Base-by-base conservation (phyloP, 2,113 vertebrate genomes). In the Micronisus gabar region DNA sequence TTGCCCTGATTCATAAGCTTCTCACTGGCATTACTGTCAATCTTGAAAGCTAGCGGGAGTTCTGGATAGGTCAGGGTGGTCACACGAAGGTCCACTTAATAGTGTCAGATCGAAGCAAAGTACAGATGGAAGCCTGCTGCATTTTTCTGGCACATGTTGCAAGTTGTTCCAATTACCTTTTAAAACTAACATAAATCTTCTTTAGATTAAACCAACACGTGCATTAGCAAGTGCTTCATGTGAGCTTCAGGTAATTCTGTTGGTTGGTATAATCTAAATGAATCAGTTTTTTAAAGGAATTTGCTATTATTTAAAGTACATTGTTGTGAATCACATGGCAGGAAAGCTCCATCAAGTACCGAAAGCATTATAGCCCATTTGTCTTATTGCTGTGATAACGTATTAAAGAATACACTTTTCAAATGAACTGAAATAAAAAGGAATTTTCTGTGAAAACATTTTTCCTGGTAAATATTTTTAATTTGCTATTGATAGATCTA, bases 151-250 rank as follows among this genome's bases (percentile, higher is more conserved):
- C 53, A 13, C 38, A 6, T 4, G 4, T 52, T 75, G 36, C 43
- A 88, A 79, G 38, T 81, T 84, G 30, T 81, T 94, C 62, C 43
- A 40, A 22, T 62, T 93, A 61, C 20, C 43, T 67, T 95, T 95
- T 88, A 91, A 95, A 97, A 95, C 65, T 92, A 97, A 94, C 86
- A 87, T 93, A 81, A 87, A 90, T 88, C 83, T 89, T 88, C 83
- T 89, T 93, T 82, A 78, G 73, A 86, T 92, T 94, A 95, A 97
- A 92, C 79, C 88, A 96, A 78, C 56, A 68, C 10, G 36, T 66
- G 78, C 15, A 2, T 80, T 90, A 92, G 43, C 23, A 73, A 97
- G 73, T 90, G 78, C 68, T 97, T 92, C 81, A 30, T 68, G 59
- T 92, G 66, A 73, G 43, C 34, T 93, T 88, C 88, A 90, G 71